phyloP scores from a whole-genome alignment of 2,888 invertebrate species.

The Coleophora deauratella region DNA sequence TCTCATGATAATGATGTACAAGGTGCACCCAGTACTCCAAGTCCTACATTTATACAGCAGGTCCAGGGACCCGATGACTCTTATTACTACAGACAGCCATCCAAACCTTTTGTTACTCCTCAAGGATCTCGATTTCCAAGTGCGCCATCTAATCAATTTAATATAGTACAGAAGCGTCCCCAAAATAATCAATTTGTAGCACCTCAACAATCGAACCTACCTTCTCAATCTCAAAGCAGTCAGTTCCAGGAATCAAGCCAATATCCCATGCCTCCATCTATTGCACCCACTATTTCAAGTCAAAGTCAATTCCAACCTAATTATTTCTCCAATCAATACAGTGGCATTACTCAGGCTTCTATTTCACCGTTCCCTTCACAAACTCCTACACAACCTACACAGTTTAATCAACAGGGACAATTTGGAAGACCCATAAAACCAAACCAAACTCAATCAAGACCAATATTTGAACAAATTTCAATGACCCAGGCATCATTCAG shows the following conservation, averaged over 20 bases:
- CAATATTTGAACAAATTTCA: not conserved
- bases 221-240: constrained; percentile 10
- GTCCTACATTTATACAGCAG: constrained; percentile 14
- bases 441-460: constrained; percentile 2
- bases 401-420: constrained; percentile 12
- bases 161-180: constrained; percentile 20
- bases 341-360: constrained; percentile 42
- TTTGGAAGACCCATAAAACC: constrained; percentile 10
- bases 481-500: not conserved
- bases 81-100: constrained; percentile 47
- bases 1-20: constrained; percentile 19
- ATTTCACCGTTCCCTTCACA: constrained; percentile 38
- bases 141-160: constrained; percentile 30
- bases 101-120: constrained; percentile 33
- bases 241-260: constrained; percentile 14
- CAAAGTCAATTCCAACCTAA: constrained; percentile 3
- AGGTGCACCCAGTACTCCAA: constrained; percentile 22
- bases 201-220: not conserved
- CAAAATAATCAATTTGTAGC: constrained; percentile 6
- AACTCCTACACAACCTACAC: constrained; percentile 22
- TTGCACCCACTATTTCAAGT: constrained; percentile 19
- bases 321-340: constrained; percentile 10
- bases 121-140: constrained; percentile 28
- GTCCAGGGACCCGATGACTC: constrained; percentile 25
- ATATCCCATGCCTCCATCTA: constrained; percentile 21